Evolutionary conservation across 2,797 vertebrate genomes (phyloP).

Genomic region (Tragelaphus eurycerus): DNA sequence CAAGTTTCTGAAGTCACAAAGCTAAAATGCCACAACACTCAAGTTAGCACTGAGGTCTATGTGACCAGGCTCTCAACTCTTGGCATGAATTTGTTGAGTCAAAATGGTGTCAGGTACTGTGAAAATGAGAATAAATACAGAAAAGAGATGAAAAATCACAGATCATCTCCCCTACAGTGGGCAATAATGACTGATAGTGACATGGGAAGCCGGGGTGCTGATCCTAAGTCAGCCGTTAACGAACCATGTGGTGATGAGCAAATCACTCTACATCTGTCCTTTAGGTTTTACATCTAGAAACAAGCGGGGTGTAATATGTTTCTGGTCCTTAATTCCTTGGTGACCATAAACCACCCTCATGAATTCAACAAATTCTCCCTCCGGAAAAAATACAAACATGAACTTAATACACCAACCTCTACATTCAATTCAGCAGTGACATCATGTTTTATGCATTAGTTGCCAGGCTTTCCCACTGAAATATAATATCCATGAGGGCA

Average conservation of each 20-base stretch:
- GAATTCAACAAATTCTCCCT: background rate
- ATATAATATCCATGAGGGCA: background rate
- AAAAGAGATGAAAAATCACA: background rate
- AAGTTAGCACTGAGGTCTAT: background rate
- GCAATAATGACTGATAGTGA: background rate
- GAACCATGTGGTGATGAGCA: background rate
- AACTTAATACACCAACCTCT: background rate
- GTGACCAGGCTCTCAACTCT: background rate
- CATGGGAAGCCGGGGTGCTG: background rate
- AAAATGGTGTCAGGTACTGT: background rate
- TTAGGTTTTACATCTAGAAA: background rate
- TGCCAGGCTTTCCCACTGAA: background rate
- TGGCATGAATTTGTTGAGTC: background rate
- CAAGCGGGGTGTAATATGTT: background rate
- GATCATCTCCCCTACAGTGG: background rate
- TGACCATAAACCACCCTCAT: background rate
- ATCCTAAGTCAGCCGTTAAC: background rate
- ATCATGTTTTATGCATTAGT: background rate
- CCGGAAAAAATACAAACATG: background rate
- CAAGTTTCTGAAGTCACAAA: background rate
- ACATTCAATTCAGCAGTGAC: background rate
- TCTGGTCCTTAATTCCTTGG: background rate
- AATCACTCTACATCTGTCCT: background rate
- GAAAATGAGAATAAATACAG: background rate
- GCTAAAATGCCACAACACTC: background rate